Percentiles rank a stretch among this genome's conserved stretches.
Evolutionary conservation across 2,797 vertebrate species (phyloP).

Genomic region (Babyrousa celebensis): DNA sequence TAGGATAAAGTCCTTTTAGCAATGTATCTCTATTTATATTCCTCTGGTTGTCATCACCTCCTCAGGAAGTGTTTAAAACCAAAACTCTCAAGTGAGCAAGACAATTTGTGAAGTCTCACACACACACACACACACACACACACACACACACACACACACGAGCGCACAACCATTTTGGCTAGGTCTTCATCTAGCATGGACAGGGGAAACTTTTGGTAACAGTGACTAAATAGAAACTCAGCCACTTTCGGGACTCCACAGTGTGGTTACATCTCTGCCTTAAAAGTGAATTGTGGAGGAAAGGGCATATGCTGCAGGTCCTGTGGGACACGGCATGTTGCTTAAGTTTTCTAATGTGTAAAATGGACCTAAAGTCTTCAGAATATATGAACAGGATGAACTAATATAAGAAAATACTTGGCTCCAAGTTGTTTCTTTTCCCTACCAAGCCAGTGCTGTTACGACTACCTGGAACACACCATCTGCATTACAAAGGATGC

Average conservation of each 20-base stretch:
- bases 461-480: neutral
- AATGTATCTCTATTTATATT: neutral
- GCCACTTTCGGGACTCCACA: neutral
- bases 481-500: neutral
- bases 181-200: neutral
- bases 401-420: neutral
- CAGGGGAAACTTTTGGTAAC: neutral
- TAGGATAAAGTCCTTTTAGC: slow-evolving; percentile 1
- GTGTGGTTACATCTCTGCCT: too few relatives aligned
- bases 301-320: neutral
- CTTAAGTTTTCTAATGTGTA: slow-evolving; percentile 33
- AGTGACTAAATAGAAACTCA: neutral
- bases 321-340: neutral
- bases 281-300: neutral
- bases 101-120: neutral
- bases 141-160: neutral
- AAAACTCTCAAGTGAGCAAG: neutral
- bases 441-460: neutral
- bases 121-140: neutral
- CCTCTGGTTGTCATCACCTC: neutral
- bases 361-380: neutral
- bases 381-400: neutral
- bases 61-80: slow-evolving; percentile 23
- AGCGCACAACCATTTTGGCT: neutral
- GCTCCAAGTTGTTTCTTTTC: neutral